phyloP scores from a whole-genome alignment of 2,113 vertebrate genomes.

The Zosterops pallidus region DNA sequence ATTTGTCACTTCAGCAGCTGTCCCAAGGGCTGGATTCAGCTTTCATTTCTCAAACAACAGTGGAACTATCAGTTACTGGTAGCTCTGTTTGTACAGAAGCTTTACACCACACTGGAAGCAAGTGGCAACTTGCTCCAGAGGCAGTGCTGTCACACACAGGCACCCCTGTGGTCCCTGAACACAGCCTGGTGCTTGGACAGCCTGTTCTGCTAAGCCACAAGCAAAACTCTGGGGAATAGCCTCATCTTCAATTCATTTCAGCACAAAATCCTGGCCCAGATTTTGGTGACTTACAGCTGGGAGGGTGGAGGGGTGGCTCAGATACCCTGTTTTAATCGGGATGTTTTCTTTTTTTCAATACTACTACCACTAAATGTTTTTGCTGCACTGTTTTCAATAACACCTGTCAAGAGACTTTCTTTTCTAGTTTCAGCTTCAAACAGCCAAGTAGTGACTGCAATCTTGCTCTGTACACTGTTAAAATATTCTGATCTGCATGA shows the following conservation, averaged over 20 bases:
- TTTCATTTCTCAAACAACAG: background rate
- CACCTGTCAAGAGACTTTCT: slow-evolving; percentile 27
- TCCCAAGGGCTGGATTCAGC: background rate
- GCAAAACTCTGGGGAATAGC: background rate
- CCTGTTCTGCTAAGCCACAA: background rate
- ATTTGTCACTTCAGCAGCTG: slow-evolving; percentile 3
- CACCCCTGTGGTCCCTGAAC: background rate
- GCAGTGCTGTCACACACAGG: background rate
- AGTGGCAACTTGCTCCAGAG: background rate
- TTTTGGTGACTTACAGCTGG: background rate
- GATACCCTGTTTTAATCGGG: background rate
- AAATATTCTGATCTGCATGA: slow-evolving; percentile 59
- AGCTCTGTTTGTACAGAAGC: background rate
- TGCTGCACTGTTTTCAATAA: slow-evolving; percentile 39
- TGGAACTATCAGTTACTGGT: background rate
- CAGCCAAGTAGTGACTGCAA: slow-evolving; percentile 32
- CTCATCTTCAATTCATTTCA: background rate
- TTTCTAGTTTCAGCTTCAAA: slow-evolving; percentile 49
- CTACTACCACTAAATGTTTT: background rate
- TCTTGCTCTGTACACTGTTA: slow-evolving; percentile 53
- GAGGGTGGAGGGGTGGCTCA: background rate
- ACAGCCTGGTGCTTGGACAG: background rate
- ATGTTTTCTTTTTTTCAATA: background rate
- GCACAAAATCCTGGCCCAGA: background rate
- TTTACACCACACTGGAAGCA: background rate